Conservation (phyloP, 2,888 invertebrate genomes). For the Callosobruchus maculatus region DNA sequence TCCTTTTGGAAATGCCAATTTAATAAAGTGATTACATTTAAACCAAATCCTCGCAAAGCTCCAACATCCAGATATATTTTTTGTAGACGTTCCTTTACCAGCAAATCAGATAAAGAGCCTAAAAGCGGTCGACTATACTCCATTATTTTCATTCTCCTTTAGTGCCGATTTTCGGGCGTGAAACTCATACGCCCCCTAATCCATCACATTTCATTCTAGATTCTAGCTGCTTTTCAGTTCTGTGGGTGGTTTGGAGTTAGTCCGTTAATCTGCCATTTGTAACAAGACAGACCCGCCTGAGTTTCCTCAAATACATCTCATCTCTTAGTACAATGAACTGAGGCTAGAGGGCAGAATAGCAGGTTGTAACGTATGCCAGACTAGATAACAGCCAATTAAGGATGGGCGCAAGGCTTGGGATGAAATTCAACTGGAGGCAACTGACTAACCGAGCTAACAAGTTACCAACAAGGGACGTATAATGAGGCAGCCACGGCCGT, state of each 20-base stretch:
- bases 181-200: background rate
- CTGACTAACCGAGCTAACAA: background rate
- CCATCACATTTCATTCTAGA: background rate
- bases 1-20: too few species aligned
- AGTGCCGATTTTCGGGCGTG: background rate
- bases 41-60: too few species aligned
- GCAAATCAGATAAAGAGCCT: too few species aligned
- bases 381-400: background rate
- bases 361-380: background rate
- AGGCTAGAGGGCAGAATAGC: background rate
- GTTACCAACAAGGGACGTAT: background rate
- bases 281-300: background rate
- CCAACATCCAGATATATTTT: too few species aligned
- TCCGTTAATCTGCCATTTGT: background rate
- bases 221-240: background rate
- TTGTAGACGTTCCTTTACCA: too few species aligned
- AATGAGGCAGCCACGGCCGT: background rate
- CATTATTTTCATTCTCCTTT: too few species aligned
- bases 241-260: background rate
- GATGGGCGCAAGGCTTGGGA: background rate
- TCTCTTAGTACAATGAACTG: background rate
- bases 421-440: background rate
- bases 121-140: too few species aligned
- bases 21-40: too few species aligned
- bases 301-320: background rate